Evolutionary conservation across 2,888 invertebrate genomes (phyloP), one percentile per base, ranked within the genome.

Genomic region (Azorinus chamasolen): DNA sequence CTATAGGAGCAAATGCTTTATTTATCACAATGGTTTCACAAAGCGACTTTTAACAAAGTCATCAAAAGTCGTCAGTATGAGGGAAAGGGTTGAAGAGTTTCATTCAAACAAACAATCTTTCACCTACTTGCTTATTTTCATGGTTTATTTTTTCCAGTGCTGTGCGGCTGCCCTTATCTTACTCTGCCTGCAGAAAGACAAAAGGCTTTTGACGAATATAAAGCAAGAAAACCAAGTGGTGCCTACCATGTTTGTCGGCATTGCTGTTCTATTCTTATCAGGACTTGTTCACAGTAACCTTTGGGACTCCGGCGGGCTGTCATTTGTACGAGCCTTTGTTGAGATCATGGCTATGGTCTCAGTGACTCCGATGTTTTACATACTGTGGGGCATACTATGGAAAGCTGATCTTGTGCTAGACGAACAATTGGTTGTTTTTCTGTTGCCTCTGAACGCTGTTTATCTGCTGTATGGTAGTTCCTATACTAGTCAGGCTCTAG

Each of bases 161-260:
- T 88, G 88, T 79, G 85, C 83, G 8, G 82, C 86, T 0, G 77
- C 83, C 1, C 58, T 89, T 1, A 81, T 89, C 8, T 63, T 91
- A 43, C 78, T 88, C n/a, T 89, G 88, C 57, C 78, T 89, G 32
- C 90, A 90, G 54, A 87, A 84, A 50, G 91, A 90, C 76, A 65
- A 77, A 53, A 59, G 81, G 58, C 43, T 89, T 8, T 76, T 91
- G 0, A 66, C 77, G 18, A 83, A 80, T 32, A 68, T 91, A 10
- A 79, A 75, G 32, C 81, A 84, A 25, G 74, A 83, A 59, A 90
- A 90, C 71, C 86, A 89, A 37, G 85, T 84, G 18, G 83, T 88
- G 1, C 89, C 90, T 10, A 88, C 87, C 16, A 83, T 89, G 51
- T 74, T 88, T 48, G 77, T 83, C 6, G 83, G 87, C 16, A 65